Base-by-base conservation (phyloP, 2,797 vertebrate species). In the Coreius guichenoti region DNA sequence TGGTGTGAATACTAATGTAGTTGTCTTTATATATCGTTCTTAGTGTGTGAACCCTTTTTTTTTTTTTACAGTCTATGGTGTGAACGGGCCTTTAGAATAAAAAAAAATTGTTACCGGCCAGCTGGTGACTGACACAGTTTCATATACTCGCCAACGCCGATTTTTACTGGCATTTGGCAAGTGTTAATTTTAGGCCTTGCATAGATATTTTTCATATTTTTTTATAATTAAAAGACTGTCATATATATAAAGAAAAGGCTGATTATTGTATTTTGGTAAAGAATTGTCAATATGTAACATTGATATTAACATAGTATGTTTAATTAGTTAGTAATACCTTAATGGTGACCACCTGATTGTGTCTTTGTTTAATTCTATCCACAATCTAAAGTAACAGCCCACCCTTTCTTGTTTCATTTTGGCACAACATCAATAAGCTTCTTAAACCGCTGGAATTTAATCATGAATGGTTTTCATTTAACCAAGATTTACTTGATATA, bases 391-490 rank as follows among this genome's bases (percentile, higher is more conserved):
- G 51, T 12, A 61, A 14, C 33, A 19, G 23, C 65, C 26, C 17
- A 67, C 11, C 29, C 21, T 31, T 26, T 51, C 45, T n/a, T 68
- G 21, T 63, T 83, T 8, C 61, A 67, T 17, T 61, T 77, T 70
- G 67, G 65, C 74, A 17, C n/a, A 39, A 11, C 12, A 9, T 56
- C 31, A 68, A 7, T 23, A 45, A 33, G 51, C 65, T n/a, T 47
- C 29, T 36, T 70, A 72, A 23, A 69, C 33, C 8, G 21, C 49
- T 70, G 65, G 14, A 51, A 17, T 58, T 70, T 68, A 68, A 80
- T 49, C 23, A 80, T 69, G 72, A 45, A 72, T 85, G 68, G 43
- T 47, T 82, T 82, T 61, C 12, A 86, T 43, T 31, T 49, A 7
- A 49, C 19, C 54, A 81, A 83, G 54, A 21, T 67, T 86, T 11